These are phyloP conservation scores for Dichetophora obliterata DNA, from an alignment of 2,888 invertebrate species.

Conservation along the genomic window DNA sequence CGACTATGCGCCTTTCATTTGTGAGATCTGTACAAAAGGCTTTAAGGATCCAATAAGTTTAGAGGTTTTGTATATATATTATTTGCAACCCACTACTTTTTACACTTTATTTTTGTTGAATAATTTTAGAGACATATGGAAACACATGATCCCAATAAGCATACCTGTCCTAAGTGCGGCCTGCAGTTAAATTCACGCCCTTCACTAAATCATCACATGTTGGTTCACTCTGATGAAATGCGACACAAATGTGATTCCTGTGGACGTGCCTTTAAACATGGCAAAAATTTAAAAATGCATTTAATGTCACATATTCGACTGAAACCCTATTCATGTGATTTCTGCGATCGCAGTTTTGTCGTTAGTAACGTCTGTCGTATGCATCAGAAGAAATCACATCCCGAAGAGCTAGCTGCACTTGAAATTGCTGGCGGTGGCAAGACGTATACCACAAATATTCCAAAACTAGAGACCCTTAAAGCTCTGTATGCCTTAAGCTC, in stretches of 20 bases:
- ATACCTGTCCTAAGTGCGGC: slow-evolving; percentile 64
- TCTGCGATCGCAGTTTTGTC: slow-evolving; percentile 69
- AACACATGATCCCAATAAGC: slow-evolving; percentile 65
- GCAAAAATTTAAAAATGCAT: slow-evolving; percentile 68
- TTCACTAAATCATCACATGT: slow-evolving; percentile 62
- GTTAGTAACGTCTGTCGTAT: slow-evolving; percentile 69
- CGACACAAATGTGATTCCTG: slow-evolving; percentile 67
- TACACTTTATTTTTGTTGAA: background rate
- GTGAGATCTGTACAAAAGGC: slow-evolving; percentile 68
- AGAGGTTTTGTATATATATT: slow-evolving; percentile 44
- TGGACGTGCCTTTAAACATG: slow-evolving; percentile 67
- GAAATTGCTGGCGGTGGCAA: slow-evolving; percentile 65
- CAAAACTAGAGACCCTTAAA: slow-evolving; percentile 66
- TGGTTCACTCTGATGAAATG: slow-evolving; percentile 67
- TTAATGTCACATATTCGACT: slow-evolving; percentile 68
- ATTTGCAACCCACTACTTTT: no score
- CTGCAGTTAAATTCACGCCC: slow-evolving; percentile 63
- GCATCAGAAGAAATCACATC: slow-evolving; percentile 69
- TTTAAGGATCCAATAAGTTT: slow-evolving; percentile 66
- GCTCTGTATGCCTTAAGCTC: slow-evolving; percentile 60
- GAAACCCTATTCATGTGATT: slow-evolving; percentile 68
- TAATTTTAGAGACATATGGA: slow-evolving; percentile 62
- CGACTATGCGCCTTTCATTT: slow-evolving; percentile 70
- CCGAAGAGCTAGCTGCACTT: slow-evolving; percentile 66
- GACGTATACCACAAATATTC: slow-evolving; percentile 65